Evolutionary conservation across 2,888 invertebrate species (phyloP), one percentile per base, ranked within the genome.

Genomic region (Lasioglossum lativentre): DNA sequence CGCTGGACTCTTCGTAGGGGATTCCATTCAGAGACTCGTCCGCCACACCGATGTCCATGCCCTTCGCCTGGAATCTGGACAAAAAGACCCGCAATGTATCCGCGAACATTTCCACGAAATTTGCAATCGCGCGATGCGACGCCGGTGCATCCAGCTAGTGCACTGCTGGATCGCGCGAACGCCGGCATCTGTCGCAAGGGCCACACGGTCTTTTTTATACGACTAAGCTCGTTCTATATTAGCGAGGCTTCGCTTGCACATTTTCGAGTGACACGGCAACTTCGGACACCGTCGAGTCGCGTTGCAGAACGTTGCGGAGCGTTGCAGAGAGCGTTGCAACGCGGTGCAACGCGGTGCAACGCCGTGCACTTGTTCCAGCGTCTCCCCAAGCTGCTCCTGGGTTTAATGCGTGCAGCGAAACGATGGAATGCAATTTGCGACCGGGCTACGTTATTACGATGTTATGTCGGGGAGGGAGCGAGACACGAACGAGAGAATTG

Each of bases 31-130:
- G 95, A 75, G 97, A 97, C 86, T 97, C 97, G 92, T 97, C 97
- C 0, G 97, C 96, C 0, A 97, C 97, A 0, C 98, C 98, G 76
- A 97, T 96, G 90, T 97, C 97, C 97, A 97, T 97, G 23, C 97
- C 97, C 95, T 97, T 97, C 73, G 97, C 97, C 94, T 98, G 97
- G 95, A 98, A 97, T 95, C 97, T 97, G 92, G 74, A 79, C 68
- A 91, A 87, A 81, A 89, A 75, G 56, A 90, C 83, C 72, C 82
- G 78, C 81, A 89, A 76, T 77, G 80, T 80, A 75, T 73, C 90
- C 80, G 82, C 86, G 84, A 91, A 91, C 82, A 87, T 85, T 76
- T 68, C 34, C 23, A 34, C 66, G 63, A 30, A n/a, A 30, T 63
- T 30, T 63, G 5, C 63, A 6, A 30, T 63, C 16, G 63, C 16